Base-by-base conservation (phyloP, 2,888 invertebrate genomes). In the Microctonus hyperodae region DNA sequence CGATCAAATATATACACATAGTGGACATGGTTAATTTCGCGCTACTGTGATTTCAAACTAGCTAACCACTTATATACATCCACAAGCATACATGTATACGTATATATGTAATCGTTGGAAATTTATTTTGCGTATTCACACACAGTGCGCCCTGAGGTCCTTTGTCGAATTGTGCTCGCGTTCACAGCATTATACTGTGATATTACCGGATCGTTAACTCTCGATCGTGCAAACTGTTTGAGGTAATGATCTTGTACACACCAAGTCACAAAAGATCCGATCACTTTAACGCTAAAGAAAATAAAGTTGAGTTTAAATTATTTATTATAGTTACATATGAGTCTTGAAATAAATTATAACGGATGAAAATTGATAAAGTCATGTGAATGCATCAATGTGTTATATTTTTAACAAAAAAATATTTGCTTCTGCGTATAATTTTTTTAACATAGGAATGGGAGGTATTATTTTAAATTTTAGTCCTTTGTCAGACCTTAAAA, bases 151-250 rank as follows among this genome's bases (percentile, higher is more conserved):
- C 22, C 20, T 22, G 50, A 48, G 13, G 35, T 62, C 33, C 67
- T 67, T 67, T 67, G 66, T 62, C 61, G 66, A 67, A 67, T 62
- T 60, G 16, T 23, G 67, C 66, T 67, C 60, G 60, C 51, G 16
- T 60, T 55, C 65, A 63, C 65, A 65, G 64, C 53, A 58, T 48
- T 68, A n/a, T n/a, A 67, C 65, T 64, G 64, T 70, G 67, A 65
- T 69, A 63, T 69, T 73, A 69, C 57, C 66, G 56, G 73, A 72
- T 75, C 74, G 73, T 75, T 74, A 75, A 74, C 72, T 74, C 74
- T 69, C 70, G 73, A 75, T 73, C 69, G 74, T 72, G 70, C 74
- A 70, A 74, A 72, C 73, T 72, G 69, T 64, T 23, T 13, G 23
- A 57, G 40, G 55, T 63, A 55, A 63, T 63, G 55, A 63, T 63